Evolutionary conservation across 2,113 vertebrate species (phyloP).

Genomic region (Megaceryle maxima): DNA sequence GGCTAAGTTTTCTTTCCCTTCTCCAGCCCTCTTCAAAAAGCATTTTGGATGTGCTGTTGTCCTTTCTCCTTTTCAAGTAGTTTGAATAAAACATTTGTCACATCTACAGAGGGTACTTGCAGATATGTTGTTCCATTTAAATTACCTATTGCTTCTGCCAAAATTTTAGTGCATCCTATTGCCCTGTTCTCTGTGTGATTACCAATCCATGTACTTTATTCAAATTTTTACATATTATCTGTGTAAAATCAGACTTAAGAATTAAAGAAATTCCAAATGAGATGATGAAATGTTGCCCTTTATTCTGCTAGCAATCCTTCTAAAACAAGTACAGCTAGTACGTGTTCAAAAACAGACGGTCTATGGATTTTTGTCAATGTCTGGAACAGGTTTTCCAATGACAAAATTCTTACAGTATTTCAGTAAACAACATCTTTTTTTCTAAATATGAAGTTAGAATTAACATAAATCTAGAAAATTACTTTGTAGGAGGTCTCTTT

Average conservation of each 20-base stretch:
- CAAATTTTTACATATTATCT: not conserved
- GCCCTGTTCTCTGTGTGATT: not conserved
- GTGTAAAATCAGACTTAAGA: not conserved
- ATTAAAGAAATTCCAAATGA: not conserved
- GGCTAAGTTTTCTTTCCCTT: not conserved
- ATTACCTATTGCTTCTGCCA: not conserved
- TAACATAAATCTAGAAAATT: not conserved
- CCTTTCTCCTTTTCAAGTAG: not conserved
- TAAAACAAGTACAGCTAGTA: not conserved
- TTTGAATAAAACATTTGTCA: not conserved
- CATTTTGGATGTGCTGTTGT: not conserved
- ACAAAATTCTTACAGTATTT: not conserved
- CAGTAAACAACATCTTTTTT: not conserved
- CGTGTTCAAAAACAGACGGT: not conserved
- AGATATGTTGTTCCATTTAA: not conserved
- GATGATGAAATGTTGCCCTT: not conserved
- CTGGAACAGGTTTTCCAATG: not conserved
- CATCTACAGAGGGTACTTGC: not conserved
- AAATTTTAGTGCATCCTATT: not conserved
- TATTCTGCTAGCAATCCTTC: not conserved
- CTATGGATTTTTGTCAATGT: not conserved
- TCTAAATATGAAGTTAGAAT: not conserved
- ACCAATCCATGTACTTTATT: not conserved
- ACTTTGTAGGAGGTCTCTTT: not conserved
- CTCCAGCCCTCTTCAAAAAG: not conserved